Conservation (phyloP, 1,140 invertebrate genomes). For the Sycophila sp. region DNA sequence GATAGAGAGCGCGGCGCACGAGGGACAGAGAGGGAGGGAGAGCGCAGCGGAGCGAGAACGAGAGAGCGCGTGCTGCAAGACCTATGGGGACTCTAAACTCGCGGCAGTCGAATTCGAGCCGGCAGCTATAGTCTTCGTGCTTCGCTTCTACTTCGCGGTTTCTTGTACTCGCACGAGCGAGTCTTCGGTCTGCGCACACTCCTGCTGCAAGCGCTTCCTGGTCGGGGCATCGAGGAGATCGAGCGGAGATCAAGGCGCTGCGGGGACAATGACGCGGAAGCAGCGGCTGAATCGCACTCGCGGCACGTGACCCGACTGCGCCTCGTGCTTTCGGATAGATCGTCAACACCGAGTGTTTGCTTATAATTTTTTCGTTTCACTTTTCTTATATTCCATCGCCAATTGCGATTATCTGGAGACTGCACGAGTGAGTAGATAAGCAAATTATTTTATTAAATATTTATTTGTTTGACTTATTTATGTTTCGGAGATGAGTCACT, state of each 20-base stretch:
- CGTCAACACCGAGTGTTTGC: too few relatives aligned
- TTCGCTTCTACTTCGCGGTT: conserved; percentile 28
- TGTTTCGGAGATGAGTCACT: too few relatives aligned
- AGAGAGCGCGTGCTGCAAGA: neutral
- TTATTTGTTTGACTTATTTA: too few relatives aligned
- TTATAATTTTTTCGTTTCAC: too few relatives aligned
- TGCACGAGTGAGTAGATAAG: too few relatives aligned
- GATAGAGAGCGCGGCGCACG: neutral
- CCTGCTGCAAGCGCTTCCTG: too few relatives aligned
- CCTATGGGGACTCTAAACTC: neutral
- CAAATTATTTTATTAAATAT: too few relatives aligned
- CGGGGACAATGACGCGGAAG: neutral
- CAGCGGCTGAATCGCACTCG: neutral
- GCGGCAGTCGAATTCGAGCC: conserved; percentile 22
- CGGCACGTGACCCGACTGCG: neutral
- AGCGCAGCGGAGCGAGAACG: neutral
- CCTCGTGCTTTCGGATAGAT: too few relatives aligned
- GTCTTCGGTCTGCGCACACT: too few relatives aligned
- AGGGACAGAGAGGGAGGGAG: neutral
- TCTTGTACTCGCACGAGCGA: conserved; percentile 2
- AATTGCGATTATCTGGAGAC: too few relatives aligned
- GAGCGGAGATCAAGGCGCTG: neutral
- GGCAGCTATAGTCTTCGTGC: too few relatives aligned
- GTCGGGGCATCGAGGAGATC: neutral
- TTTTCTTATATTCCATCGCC: too few relatives aligned